phyloP scores from a whole-genome alignment of 2,888 invertebrate species.

The Ganaspis brasiliensis region DNA sequence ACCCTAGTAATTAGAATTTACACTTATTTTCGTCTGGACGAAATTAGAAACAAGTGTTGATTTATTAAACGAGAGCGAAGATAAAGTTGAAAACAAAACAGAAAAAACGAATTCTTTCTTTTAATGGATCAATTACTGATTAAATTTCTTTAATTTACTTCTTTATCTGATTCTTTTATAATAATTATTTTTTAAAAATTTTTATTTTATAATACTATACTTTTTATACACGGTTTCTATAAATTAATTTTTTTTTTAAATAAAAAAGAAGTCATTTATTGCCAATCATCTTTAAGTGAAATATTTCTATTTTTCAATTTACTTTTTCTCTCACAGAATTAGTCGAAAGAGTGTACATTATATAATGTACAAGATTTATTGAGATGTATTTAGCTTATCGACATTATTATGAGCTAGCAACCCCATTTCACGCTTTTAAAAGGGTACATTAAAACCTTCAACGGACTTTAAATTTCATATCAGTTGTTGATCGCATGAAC shows the following conservation, averaged over 20 bases:
- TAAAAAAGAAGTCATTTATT: no score
- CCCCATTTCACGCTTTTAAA: neutral
- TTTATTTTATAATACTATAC: no score
- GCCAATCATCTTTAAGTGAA: no score
- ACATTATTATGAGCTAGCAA: constrained; percentile 5
- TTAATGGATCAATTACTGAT: no score
- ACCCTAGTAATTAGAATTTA: neutral
- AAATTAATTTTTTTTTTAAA: no score
- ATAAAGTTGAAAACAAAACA: neutral
- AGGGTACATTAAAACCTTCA: neutral
- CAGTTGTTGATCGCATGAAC: constrained; percentile 24
- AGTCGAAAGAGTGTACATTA: no score
- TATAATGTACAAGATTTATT: neutral
- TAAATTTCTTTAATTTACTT: no score
- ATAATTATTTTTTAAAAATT: no score
- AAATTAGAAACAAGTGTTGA: neutral
- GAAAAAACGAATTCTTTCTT: neutral
- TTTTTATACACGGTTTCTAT: no score
- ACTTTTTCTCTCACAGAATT: no score
- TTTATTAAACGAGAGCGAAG: neutral
- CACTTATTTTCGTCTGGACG: neutral
- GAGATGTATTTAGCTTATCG: constrained; percentile 15
- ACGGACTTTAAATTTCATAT: constrained; percentile 5
- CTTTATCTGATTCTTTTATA: no score
- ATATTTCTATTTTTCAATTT: no score